phyloP scores from a whole-genome alignment of 2,888 invertebrate genomes.

The Phaedon cochleariae region DNA sequence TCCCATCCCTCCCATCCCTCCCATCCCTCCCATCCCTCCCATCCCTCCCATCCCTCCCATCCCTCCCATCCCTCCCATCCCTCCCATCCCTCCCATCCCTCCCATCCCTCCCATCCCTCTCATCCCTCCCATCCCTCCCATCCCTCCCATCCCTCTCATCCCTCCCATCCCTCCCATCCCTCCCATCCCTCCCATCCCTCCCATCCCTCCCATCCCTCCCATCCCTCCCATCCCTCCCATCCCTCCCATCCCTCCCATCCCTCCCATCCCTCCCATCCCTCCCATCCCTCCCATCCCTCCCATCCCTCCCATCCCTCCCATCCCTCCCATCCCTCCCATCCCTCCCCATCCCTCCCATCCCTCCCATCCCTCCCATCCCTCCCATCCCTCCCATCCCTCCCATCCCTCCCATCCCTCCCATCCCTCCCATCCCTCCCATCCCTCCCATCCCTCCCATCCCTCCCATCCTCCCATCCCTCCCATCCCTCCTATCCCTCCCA shows the following conservation, averaged over 20 bases:
- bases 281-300: neutral
- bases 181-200: constrained; percentile 1
- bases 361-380: constrained; percentile 1
- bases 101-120: neutral
- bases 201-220: neutral
- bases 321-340: neutral
- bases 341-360: constrained; percentile 3
- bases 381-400: constrained; percentile 4
- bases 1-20: neutral
- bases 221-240: neutral
- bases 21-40: neutral
- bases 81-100: neutral
- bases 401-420: neutral
- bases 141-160: neutral
- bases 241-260: neutral
- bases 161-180: neutral
- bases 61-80: neutral
- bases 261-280: neutral
- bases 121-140: neutral
- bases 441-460: neutral
- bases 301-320: neutral
- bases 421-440: neutral
- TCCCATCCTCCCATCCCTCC: neutral
- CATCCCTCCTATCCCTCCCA: neutral
- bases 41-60: neutral